phyloP scores from a whole-genome alignment of 2,888 invertebrate genomes.

The Dioctria rufipes region DNA sequence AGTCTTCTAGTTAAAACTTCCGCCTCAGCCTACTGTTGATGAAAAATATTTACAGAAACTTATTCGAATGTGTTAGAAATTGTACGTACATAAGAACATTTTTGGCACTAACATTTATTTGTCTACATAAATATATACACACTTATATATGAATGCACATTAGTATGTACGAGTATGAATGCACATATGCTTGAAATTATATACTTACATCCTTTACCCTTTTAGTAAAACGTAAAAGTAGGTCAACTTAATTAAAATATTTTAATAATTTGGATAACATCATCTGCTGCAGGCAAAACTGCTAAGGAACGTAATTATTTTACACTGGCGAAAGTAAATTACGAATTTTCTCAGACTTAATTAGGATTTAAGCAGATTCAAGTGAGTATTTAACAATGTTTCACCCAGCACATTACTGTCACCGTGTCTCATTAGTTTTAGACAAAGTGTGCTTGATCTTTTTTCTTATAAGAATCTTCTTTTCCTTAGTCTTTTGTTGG shows the following conservation, averaged over 20 bases:
- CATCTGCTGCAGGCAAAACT: constrained; percentile 14
- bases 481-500: no score
- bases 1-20: constrained; percentile 8
- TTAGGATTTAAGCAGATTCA: constrained; percentile 36
- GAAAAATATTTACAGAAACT: constrained; percentile 4
- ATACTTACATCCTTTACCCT: constrained; percentile 22
- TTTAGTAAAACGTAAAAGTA: constrained; percentile 28
- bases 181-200: neutral
- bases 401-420: constrained; percentile 44
- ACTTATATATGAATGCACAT: no score
- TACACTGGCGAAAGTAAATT: constrained; percentile 37
- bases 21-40: neutral
- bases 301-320: constrained; percentile 38
- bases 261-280: constrained; percentile 48
- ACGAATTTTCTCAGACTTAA: constrained; percentile 43
- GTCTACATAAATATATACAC: constrained; percentile 8
- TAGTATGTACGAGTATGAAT: no score
- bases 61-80: constrained; percentile 33
- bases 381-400: constrained; percentile 38
- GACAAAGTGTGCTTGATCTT: neutral
- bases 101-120: constrained; percentile 49
- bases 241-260: constrained; percentile 51
- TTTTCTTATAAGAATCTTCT: no score
- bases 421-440: constrained; percentile 28
- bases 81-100: constrained; percentile 17